Conservation (phyloP, 2,113 vertebrate species). For the Prinia subflava region DNA sequence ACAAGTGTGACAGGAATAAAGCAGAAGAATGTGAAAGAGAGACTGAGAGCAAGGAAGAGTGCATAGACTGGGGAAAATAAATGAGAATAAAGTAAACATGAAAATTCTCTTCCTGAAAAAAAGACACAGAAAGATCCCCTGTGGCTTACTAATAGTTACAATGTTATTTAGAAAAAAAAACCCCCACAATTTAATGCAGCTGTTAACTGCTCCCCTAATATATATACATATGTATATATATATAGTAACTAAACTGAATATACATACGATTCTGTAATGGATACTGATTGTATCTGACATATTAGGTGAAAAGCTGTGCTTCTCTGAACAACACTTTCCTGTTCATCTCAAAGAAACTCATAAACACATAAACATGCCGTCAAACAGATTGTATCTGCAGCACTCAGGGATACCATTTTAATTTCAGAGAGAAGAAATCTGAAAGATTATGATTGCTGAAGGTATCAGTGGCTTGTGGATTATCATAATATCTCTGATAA, state of each 20-base stretch:
- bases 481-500: slow-evolving; percentile 36
- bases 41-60: background rate
- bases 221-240: background rate
- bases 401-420: slow-evolving; percentile 32
- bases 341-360: slow-evolving; percentile 31
- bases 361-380: slow-evolving; percentile 34
- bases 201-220: background rate
- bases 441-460: background rate
- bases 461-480: background rate
- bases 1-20: background rate
- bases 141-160: background rate
- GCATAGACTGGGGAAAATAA: background rate
- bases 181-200: background rate
- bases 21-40: background rate
- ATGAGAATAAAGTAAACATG: background rate
- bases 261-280: background rate
- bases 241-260: background rate
- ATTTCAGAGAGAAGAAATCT: slow-evolving; percentile 30
- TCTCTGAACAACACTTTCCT: background rate
- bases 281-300: background rate
- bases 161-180: background rate
- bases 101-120: background rate
- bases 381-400: slow-evolving; percentile 37
- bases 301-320: slow-evolving; percentile 40
- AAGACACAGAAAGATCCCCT: background rate